Conservation (phyloP, 2,888 invertebrate species). For the Adineta ricciae region DNA sequence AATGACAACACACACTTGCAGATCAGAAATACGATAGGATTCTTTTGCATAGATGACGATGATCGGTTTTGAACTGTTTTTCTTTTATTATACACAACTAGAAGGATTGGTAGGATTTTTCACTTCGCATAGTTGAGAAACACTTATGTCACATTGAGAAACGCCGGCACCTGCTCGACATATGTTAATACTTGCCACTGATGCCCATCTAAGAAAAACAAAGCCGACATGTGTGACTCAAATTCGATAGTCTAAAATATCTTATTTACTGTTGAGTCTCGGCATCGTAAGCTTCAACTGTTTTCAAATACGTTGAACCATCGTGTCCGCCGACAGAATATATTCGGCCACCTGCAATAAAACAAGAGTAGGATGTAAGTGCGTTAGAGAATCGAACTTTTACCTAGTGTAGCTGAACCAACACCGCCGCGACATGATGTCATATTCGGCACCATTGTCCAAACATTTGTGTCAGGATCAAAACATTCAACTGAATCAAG, state of each 20-base stretch:
- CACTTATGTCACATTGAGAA: not conserved
- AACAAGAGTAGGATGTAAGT: not conserved
- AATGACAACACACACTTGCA: not conserved
- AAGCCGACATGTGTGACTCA: no score
- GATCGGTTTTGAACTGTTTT: not conserved
- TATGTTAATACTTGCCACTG: conserved; percentile 50
- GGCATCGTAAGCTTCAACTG: conserved; percentile 35
- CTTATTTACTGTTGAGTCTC: not conserved
- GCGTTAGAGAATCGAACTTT: not conserved
- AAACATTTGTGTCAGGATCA: conserved; percentile 35
- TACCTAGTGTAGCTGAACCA: conserved; percentile 1
- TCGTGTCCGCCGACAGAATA: conserved; percentile 48
- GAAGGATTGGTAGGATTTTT: conserved; percentile 12
- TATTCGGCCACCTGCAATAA: conserved; percentile 37
- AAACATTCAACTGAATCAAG: conserved; percentile 41
- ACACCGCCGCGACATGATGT: conserved; percentile 20
- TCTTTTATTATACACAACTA: not conserved
- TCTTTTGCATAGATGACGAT: not conserved
- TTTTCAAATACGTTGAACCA: conserved; percentile 37
- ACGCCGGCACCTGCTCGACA: conserved; percentile 47
- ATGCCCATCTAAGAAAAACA: conserved; percentile 42
- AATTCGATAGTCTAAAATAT: not conserved
- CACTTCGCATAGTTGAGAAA: not conserved
- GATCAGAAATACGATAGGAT: not conserved
- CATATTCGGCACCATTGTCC: conserved; percentile 36